phyloP scores from a whole-genome alignment of 2,113 vertebrate species.

The Petrocephalus zakoni region DNA sequence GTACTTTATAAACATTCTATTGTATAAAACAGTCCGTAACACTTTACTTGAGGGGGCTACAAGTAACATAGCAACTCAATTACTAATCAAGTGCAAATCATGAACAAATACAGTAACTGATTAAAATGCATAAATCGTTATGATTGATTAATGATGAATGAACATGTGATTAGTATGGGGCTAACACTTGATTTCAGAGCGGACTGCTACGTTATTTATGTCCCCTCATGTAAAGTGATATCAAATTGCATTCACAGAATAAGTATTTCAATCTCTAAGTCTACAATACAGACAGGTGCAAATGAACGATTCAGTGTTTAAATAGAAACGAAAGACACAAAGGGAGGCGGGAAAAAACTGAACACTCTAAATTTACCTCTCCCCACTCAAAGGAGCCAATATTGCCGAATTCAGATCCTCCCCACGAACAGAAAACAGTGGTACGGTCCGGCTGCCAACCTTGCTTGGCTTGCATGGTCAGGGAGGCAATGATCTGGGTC shows the following conservation, averaged over 20 bases:
- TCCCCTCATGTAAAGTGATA: not conserved
- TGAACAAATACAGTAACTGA: not conserved
- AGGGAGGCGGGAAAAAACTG: not conserved
- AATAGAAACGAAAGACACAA: constrained; percentile 1
- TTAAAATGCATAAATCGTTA: not conserved
- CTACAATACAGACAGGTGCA: not conserved
- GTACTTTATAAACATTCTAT: not conserved
- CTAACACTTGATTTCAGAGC: not conserved
- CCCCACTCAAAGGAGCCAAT: constrained; percentile 91
- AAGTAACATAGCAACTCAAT: not conserved
- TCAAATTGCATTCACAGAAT: not conserved
- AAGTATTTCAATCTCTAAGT: not conserved
- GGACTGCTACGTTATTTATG: not conserved
- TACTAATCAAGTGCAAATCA: not conserved
- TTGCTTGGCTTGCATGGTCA: constrained; percentile 65
- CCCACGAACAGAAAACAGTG: constrained; percentile 83
- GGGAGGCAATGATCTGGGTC: constrained; percentile 72
- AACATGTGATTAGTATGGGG: not conserved
- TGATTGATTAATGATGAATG: not conserved
- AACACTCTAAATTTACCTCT: constrained; percentile 66
- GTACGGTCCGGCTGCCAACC: constrained; percentile 82
- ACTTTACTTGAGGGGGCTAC: not conserved
- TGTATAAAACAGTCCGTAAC: not conserved
- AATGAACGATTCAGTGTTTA: not conserved
- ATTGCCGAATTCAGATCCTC: constrained; percentile 74